Percentiles rank a stretch among this genome's conserved stretches.
Conservation (phyloP, 2,797 vertebrate species). For the Epinephelus coioides region DNA sequence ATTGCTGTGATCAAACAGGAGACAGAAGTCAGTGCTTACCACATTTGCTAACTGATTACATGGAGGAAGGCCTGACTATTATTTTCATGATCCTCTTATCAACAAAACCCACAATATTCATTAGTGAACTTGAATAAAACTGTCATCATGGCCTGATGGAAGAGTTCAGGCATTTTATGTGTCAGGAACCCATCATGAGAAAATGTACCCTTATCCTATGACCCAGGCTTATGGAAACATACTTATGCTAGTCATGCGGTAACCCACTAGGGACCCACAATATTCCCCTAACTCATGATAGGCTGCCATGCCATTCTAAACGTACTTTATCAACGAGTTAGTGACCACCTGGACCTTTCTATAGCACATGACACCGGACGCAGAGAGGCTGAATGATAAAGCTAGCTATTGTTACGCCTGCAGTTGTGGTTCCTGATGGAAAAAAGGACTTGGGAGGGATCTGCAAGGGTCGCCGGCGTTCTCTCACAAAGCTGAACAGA, state of each 20-base stretch:
- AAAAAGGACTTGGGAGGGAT: conserved; percentile 46
- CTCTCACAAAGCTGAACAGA: conserved; percentile 67
- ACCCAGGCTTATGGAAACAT: conserved; percentile 28
- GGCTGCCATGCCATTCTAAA: conserved; percentile 25
- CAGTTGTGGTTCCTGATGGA: conserved; percentile 51
- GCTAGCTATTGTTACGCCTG: conserved; percentile 61
- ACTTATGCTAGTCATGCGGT: conserved; percentile 10
- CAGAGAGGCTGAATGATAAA: conserved; percentile 66
- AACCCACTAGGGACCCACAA: background rate
- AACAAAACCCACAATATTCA: background rate
- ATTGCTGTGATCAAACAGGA: background rate
- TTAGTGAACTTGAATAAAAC: background rate
- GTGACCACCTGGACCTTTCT: conserved; percentile 56
- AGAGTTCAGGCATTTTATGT: conserved; percentile 3
- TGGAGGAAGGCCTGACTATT: background rate
- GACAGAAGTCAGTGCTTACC: background rate
- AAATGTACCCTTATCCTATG: background rate
- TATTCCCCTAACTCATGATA: conserved; percentile 13
- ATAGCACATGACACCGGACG: conserved; percentile 61
- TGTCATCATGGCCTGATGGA: background rate
- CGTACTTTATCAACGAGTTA: conserved; percentile 24
- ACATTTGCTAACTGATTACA: background rate
- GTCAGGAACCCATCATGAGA: background rate
- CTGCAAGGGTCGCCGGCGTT: conserved; percentile 37
- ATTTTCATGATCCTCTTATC: background rate